Percentiles rank a stretch among this genome's conserved stretches.
Evolutionary conservation across 2,113 vertebrate species (phyloP).

Genomic region (Syngnathus scovelli): DNA sequence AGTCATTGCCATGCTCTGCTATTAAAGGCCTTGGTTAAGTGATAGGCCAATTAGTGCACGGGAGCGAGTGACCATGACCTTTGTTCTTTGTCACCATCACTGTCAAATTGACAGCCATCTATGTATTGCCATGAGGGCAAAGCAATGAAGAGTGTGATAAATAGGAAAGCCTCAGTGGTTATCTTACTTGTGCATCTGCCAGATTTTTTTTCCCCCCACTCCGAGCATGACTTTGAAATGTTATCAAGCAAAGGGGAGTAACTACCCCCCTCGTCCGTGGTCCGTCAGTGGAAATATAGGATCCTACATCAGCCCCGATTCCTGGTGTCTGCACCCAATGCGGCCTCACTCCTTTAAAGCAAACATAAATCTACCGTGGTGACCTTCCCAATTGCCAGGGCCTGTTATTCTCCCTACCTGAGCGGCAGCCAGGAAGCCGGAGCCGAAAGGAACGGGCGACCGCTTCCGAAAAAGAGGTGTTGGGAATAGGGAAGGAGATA

Average conservation of each 20-base stretch:
- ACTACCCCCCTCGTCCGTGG: slow-evolving; percentile 24
- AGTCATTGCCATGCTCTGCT: slow-evolving; percentile 16
- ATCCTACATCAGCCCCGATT: slow-evolving; percentile 32
- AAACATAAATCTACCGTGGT: slow-evolving; percentile 34
- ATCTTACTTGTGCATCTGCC: slow-evolving; percentile 41
- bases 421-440: slow-evolving; percentile 10
- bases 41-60: slow-evolving; percentile 24
- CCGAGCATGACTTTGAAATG: slow-evolving; percentile 30
- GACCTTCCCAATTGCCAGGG: slow-evolving; percentile 30
- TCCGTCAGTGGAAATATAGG: slow-evolving; percentile 40
- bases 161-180: slow-evolving; percentile 18
- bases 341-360: slow-evolving; percentile 39
- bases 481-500: slow-evolving; percentile 45
- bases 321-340: slow-evolving; percentile 39
- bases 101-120: slow-evolving; percentile 24
- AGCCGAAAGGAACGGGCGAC: slow-evolving; percentile 6
- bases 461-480: slow-evolving; percentile 26
- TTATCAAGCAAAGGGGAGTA: slow-evolving; percentile 23
- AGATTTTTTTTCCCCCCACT: not conserved
- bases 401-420: slow-evolving; percentile 31
- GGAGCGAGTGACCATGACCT: slow-evolving; percentile 13
- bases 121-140: not conserved
- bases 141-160: slow-evolving; percentile 9
- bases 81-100: slow-evolving; percentile 18
- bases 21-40: slow-evolving; percentile 24